These are phyloP conservation scores for Andrena hattorfiana DNA, from an alignment of 2,888 invertebrate genomes.

Conservation along the genomic window DNA sequence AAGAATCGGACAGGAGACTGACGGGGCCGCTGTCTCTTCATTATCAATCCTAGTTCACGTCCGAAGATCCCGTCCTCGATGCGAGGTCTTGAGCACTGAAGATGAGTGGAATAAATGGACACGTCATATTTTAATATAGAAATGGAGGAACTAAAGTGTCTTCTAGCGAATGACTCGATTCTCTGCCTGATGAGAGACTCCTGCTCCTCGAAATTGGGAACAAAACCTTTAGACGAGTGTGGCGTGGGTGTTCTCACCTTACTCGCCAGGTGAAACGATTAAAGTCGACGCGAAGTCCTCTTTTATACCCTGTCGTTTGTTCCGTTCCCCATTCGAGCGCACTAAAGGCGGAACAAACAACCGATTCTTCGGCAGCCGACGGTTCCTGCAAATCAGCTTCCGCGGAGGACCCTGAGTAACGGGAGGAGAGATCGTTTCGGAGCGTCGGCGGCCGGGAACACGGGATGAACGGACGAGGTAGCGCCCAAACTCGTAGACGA, in stretches of 20 bases:
- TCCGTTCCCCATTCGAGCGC: slow-evolving; percentile 44
- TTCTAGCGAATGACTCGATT: not conserved
- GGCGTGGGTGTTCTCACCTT: slow-evolving; percentile 21
- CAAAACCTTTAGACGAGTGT: slow-evolving; percentile 14
- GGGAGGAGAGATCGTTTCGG: slow-evolving; percentile 19
- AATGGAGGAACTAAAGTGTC: not conserved
- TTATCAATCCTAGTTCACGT: not conserved
- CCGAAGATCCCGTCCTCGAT: not conserved
- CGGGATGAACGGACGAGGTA: not conserved
- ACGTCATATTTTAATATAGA: too few species aligned
- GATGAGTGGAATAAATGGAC: not conserved
- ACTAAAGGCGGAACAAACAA: slow-evolving; percentile 65
- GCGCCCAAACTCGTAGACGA: slow-evolving; percentile 25
- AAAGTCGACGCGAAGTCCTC: slow-evolving; percentile 53
- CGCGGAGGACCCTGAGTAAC: slow-evolving; percentile 14
- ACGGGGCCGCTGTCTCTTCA: not conserved
- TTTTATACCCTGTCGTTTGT: slow-evolving; percentile 48
- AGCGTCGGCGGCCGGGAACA: slow-evolving; percentile 6
- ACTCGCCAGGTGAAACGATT: slow-evolving; percentile 44
- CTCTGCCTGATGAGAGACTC: not conserved
- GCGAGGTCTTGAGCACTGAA: not conserved
- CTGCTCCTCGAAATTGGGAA: slow-evolving; percentile 12
- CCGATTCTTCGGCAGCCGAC: slow-evolving; percentile 39
- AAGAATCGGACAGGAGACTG: not conserved
- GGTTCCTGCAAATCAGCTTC: slow-evolving; percentile 66